Conservation (phyloP, 2,797 vertebrate species). For the Falco rusticolus region DNA sequence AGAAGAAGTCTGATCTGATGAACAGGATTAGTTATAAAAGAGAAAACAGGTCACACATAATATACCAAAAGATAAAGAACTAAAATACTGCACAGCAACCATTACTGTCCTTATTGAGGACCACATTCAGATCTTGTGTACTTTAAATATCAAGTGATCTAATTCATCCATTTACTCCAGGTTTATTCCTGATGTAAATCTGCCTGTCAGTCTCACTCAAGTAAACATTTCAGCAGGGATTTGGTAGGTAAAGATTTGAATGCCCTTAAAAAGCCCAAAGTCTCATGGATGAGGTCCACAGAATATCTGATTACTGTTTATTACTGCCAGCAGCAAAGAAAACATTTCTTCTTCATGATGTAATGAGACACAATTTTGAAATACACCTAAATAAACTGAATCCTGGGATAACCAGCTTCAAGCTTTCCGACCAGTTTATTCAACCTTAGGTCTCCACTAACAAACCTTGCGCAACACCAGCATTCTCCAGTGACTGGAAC, state of each 20-base stretch:
- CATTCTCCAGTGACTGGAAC: not conserved
- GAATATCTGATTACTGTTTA: not conserved
- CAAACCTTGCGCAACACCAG: not conserved
- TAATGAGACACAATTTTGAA: not conserved
- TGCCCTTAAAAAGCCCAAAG: not conserved
- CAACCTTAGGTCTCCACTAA: not conserved
- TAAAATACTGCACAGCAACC: not conserved
- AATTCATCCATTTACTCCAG: not conserved
- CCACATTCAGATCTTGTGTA: not conserved
- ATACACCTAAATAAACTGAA: not conserved
- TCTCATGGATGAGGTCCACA: not conserved
- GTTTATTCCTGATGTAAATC: conserved; percentile 6
- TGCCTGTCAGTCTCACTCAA: not conserved
- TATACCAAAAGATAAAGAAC: not conserved
- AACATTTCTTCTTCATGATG: not conserved
- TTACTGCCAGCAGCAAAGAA: not conserved
- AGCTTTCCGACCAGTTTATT: not conserved
- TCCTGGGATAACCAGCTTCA: not conserved
- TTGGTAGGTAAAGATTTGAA: not conserved
- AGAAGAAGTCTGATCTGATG: not conserved
- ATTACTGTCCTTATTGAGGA: not conserved
- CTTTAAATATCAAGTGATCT: not conserved
- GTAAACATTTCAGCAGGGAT: conserved; percentile 6
- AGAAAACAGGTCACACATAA: not conserved
- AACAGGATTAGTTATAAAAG: conserved; percentile 18